Evolutionary conservation across 35 echinoderm and acorn worm species (phyloP).

Genomic region (Apostichopus californicus): DNA sequence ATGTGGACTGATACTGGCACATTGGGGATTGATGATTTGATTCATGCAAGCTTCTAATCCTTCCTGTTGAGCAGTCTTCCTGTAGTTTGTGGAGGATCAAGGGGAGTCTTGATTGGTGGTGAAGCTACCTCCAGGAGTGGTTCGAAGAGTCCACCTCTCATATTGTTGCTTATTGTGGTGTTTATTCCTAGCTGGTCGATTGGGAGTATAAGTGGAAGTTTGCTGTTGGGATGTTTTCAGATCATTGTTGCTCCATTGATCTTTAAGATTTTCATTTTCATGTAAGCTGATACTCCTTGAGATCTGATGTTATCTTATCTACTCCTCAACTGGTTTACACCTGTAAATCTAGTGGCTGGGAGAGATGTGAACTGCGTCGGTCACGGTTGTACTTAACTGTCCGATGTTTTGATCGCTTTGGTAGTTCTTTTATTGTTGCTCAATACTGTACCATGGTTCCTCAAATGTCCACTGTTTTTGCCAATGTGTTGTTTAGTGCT

Average conservation of each 20-base stretch:
- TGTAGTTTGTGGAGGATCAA: background rate
- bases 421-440: background rate
- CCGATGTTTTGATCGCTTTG: background rate
- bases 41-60: background rate
- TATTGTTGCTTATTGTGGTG: background rate
- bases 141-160: conserved; percentile 12
- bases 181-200: background rate
- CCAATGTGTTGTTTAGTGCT: background rate
- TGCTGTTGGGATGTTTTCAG: conserved; percentile 13
- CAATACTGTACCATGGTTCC: background rate
- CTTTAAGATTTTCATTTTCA: background rate
- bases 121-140: background rate
- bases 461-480: background rate
- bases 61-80: background rate
- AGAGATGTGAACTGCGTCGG: background rate
- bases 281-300: too few species aligned
- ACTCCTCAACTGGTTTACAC: too few species aligned
- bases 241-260: conserved; percentile 4
- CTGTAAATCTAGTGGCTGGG: background rate
- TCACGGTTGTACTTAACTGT: background rate
- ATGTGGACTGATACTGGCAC: background rate
- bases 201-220: background rate
- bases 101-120: background rate
- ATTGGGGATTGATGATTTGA: conserved; percentile 4
- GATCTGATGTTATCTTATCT: too few species aligned